Conservation (phyloP, 1,140 invertebrate genomes). For the Drosophila sechellia region DNA sequence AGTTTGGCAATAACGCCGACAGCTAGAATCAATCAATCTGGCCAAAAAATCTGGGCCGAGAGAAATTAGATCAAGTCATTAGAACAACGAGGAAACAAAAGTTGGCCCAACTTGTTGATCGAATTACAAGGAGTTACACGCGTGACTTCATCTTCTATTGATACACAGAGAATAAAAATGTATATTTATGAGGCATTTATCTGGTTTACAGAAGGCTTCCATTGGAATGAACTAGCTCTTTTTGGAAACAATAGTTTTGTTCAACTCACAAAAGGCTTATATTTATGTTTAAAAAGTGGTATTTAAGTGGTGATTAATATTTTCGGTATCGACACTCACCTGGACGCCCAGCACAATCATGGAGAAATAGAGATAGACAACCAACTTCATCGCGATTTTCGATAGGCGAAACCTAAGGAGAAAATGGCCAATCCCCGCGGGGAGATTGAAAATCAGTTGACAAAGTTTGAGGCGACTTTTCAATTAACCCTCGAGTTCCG, state of each 20-base stretch:
- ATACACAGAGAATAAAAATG: not conserved
- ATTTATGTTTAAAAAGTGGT: no score
- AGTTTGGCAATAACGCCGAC: slow-evolving; percentile 65
- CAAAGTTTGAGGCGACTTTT: slow-evolving; percentile 30
- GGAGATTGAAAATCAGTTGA: slow-evolving; percentile 8
- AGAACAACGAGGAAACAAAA: slow-evolving; percentile 48
- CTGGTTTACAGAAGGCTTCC: no score
- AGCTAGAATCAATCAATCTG: slow-evolving; percentile 61
- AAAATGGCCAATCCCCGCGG: slow-evolving; percentile 41
- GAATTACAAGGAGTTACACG: slow-evolving; percentile 58
- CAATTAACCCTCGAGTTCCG: slow-evolving; percentile 52
- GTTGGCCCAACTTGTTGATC: slow-evolving; percentile 72
- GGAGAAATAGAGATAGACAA: slow-evolving; percentile 70
- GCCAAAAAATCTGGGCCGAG: slow-evolving; percentile 20
- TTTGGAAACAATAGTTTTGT: no score
- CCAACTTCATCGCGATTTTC: slow-evolving; percentile 64
- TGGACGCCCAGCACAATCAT: slow-evolving; percentile 78
- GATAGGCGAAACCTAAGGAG: slow-evolving; percentile 18
- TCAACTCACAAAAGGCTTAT: no score
- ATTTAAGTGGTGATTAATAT: no score
- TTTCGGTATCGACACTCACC: slow-evolving; percentile 56
- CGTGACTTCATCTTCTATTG: slow-evolving; percentile 2
- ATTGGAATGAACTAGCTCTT: no score
- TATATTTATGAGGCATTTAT: not conserved
- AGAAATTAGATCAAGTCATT: slow-evolving; percentile 62